Base-by-base conservation (phyloP, 2,888 invertebrate species). In the Dasysyrphus albostriatus region DNA sequence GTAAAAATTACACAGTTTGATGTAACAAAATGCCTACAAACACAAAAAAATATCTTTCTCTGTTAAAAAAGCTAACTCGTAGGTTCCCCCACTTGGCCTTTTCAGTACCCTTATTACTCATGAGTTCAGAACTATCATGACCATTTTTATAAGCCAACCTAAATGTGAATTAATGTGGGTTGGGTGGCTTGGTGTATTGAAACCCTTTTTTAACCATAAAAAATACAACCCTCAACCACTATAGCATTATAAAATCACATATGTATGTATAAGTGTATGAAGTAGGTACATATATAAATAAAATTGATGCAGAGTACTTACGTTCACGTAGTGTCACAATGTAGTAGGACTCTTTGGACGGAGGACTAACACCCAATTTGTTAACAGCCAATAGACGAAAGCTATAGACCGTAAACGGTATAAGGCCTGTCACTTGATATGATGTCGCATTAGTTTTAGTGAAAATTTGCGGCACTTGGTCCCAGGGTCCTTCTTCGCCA, bases 391-490 rank as follows among this genome's bases (percentile, higher is more conserved):
- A 92, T 88, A 96, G 94, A 79, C 95, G 94, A 93, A 96, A 96
- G 91, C 95, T 95, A 93, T 97, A 96, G 79, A 96, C 95, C 65
- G 95, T 96, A 93, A 95, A 96, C 63, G 96, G 96, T 88, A 94
- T 93, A 89, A 97, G 93, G 82, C 94, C 94, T 88, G 94, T 94
- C 90, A 96, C 94, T 91, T 95, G 94, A 93, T 95, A 95, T 90
- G 93, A 94, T 88, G 95, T 95, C 88, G 93, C 93, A 93, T 95
- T 96, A 90, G 93, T 94, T 88, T 94, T 94, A 44, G 95, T 95
- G 89, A 94, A 92, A 90, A 95, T 95, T 89, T 94, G 94, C 88
- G 94, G 93, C 90, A 93, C 93, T 88, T 93, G 93, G 91, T 95
- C 94, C 95, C 95, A 96, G 74, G 94, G 94, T 80, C 95, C 95